Evolutionary conservation across 2,888 invertebrate species (phyloP).

Genomic region (Lysandra coridon): DNA sequence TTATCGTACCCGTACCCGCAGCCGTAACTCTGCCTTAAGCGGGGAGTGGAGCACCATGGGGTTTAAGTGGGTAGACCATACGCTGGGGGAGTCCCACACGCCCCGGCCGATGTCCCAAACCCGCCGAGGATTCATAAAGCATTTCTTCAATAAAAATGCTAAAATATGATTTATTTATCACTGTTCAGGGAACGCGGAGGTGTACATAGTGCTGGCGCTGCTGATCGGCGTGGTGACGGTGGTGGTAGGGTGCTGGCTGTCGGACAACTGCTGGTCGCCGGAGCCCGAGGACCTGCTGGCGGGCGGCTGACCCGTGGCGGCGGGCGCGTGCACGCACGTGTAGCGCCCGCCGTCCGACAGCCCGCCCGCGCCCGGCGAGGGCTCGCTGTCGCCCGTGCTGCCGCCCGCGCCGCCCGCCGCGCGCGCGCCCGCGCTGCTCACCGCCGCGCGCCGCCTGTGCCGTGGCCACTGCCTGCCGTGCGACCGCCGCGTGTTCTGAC

Average conservation of each 20-base stretch:
- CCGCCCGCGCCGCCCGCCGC: slow-evolving; percentile 56
- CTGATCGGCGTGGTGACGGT: slow-evolving; percentile 87
- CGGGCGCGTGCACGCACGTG: slow-evolving; percentile 81
- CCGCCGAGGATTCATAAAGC: too few species aligned
- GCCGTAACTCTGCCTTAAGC: too few species aligned
- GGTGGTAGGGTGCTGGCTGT: slow-evolving; percentile 88
- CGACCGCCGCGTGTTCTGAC: slow-evolving; percentile 62
- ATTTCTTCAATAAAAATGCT: background rate
- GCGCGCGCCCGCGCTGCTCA: slow-evolving; percentile 60
- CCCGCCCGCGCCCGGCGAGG: slow-evolving; percentile 58
- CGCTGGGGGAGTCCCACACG: too few species aligned
- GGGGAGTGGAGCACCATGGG: too few species aligned
- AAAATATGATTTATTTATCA: background rate
- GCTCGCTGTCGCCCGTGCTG: slow-evolving; percentile 68
- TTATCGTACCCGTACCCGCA: too few species aligned
- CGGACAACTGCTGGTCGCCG: slow-evolving; percentile 89
- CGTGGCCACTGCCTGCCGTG: slow-evolving; percentile 65
- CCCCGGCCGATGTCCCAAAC: too few species aligned
- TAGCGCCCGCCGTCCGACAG: slow-evolving; percentile 77
- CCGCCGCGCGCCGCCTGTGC: slow-evolving; percentile 66
- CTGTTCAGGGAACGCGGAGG: slow-evolving; percentile 85
- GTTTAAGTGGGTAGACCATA: too few species aligned
- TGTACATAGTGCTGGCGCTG: slow-evolving; percentile 86
- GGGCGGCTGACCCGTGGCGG: slow-evolving; percentile 85
- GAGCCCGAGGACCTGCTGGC: slow-evolving; percentile 84